A percentile compares a stretch with the other conserved stretches of the same genome.
Conservation (phyloP, 2,113 vertebrate genomes). For the Typhlomys cinereus region DNA sequence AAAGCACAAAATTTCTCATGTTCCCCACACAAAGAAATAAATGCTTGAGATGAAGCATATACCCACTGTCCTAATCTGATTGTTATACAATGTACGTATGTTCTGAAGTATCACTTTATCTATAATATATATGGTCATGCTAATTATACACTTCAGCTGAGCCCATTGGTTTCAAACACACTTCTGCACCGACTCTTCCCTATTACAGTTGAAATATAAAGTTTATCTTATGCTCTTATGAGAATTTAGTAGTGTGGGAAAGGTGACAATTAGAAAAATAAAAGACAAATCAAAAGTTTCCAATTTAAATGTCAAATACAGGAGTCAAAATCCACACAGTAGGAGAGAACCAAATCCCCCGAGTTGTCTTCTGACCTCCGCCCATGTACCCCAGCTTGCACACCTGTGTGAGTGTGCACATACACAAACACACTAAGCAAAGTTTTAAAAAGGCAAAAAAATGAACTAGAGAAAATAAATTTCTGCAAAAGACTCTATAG, state of each 20-base stretch:
- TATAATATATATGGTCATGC: background rate
- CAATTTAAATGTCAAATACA: background rate
- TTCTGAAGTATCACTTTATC: background rate
- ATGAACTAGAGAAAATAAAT: background rate
- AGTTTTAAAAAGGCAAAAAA: no score
- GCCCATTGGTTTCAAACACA: background rate
- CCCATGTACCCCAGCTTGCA: no score
- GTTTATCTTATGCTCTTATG: background rate
- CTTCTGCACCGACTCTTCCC: background rate
- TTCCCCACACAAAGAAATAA: background rate
- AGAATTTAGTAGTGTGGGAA: background rate
- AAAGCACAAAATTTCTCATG: background rate
- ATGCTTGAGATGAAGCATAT: background rate
- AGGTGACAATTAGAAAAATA: background rate
- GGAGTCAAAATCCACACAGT: no score
- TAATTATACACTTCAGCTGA: background rate
- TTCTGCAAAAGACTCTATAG: background rate
- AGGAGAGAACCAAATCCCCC: no score
- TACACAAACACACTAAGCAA: no score
- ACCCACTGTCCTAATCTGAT: background rate
- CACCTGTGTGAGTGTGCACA: no score
- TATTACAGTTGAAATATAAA: background rate
- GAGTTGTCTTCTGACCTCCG: no score
- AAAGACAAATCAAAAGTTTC: background rate
- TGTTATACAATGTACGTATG: background rate